phyloP scores from a whole-genome alignment of 2,888 invertebrate species.

The Stenoptilia bipunctidactyla region DNA sequence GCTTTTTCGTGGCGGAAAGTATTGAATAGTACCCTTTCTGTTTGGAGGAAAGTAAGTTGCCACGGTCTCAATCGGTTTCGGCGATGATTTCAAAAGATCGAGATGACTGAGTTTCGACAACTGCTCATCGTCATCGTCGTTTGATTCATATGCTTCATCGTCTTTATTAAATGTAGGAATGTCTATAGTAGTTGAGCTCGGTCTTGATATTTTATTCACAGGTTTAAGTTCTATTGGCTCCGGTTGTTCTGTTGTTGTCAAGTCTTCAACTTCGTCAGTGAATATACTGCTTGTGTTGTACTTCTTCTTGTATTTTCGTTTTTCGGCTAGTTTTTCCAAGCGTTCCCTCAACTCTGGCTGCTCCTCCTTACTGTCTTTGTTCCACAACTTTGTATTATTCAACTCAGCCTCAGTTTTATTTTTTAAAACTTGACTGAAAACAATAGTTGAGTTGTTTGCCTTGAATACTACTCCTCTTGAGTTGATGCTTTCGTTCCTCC shows the following conservation, averaged over 20 bases:
- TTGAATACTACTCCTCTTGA: conserved; percentile 61
- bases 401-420: conserved; percentile 54
- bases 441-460: conserved; percentile 54
- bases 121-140: conserved; percentile 45
- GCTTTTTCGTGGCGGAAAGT: conserved; percentile 46
- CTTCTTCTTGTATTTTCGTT: conserved; percentile 50
- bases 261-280: neutral
- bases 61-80: conserved; percentile 16
- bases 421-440: conserved; percentile 54
- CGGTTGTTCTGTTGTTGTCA: neutral
- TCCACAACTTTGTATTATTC: conserved; percentile 24
- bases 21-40: conserved; percentile 45
- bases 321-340: conserved; percentile 54
- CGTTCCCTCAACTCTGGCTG: conserved; percentile 43
- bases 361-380: conserved; percentile 34
- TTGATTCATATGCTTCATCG: conserved; percentile 21
- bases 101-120: conserved; percentile 41
- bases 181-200: conserved; percentile 19
- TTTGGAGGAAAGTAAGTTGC: conserved; percentile 24
- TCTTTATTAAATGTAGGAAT: conserved; percentile 24
- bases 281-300: conserved; percentile 20
- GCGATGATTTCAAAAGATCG: conserved; percentile 36
- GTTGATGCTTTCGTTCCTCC: conserved; percentile 62
- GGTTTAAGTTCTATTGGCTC: too few species aligned
- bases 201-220: conserved; percentile 6